Base-by-base conservation (phyloP, 2,888 invertebrate species). In the Zele albiditarsus region DNA sequence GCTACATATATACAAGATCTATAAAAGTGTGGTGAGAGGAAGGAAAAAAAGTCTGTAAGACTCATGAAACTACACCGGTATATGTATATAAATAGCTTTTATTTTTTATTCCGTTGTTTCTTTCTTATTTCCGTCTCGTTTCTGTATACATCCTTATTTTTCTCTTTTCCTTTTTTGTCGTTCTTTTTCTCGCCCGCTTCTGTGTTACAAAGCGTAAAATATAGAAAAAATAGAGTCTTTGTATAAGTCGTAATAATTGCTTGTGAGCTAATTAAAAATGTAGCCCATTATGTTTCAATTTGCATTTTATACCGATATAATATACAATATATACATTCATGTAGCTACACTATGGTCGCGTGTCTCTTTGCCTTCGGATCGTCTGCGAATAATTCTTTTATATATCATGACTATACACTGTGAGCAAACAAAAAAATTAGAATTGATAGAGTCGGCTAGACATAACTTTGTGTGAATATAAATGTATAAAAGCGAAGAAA, bases 21-120 rank as follows among this genome's bases (percentile, higher is more conserved):
- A 70, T 67, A 72, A 66, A 74, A 79, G 74, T 77, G 53, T 42
- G 57, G 33, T 23, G 31, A 14, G 63, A 60, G 63, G 60, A 75
- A 70, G 46, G 57, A 57, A 57, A 31, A 31, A 62, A 33, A 49
- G 49, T 71, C 65, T 63, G 63, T 62, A 27, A 63, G 27, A 10
- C 63, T 71, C 49, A 16, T 20, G 53, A 53, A 53, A 53, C 62
- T 46, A 28, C 42, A 20, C 31, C 27, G 23, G 23, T 28, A 28
- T 28, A 27, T 25, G 25, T 60, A 5, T 53, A 53, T 20, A 4
- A 5, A 20, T 20, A 53, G 8, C 8, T 1, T 53, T 53, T 20
- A 53, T n/a, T 53, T 53, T 53, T 53, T 53, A 53, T 53, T 53
- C n/a, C 20, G 20, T 53, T 53, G 53, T 53, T 53, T 53, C 20